A percentile compares a stretch with the other conserved stretches of the same genome.
These are phyloP conservation scores for Imbricaverruca yamaguchii DNA, from an alignment of 2,888 invertebrate genomes.

Conservation along the genomic window DNA sequence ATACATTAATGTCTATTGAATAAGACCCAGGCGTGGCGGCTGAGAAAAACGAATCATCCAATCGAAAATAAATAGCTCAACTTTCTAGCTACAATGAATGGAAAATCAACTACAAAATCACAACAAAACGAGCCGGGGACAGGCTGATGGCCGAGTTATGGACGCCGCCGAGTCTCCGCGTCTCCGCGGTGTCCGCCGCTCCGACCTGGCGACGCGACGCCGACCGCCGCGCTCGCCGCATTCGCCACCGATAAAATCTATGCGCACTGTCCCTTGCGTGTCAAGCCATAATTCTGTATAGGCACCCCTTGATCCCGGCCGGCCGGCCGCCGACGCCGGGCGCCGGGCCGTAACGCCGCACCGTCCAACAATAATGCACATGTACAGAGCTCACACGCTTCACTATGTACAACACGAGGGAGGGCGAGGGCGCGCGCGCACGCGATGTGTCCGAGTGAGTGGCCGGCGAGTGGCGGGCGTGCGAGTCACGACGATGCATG, in stretches of 20 bases:
- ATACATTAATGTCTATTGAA: constrained; percentile 17
- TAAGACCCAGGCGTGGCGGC: constrained; percentile 15
- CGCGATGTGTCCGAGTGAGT: too few relatives aligned
- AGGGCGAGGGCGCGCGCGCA: neutral
- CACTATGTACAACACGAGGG: neutral
- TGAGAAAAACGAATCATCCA: constrained; percentile 9
- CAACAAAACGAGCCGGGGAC: constrained; percentile 4
- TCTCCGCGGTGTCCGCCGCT: too few relatives aligned
- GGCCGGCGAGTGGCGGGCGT: neutral
- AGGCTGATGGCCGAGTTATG: too few relatives aligned
- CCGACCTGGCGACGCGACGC: neutral
- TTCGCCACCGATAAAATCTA: neutral
- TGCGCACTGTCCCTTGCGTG: neutral
- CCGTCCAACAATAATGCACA: neutral
- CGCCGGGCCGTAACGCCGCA: neutral
- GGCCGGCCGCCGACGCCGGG: neutral
- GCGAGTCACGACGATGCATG: constrained; percentile 3
- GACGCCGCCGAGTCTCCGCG: too few relatives aligned
- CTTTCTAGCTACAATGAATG: neutral
- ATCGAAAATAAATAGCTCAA: constrained; percentile 18
- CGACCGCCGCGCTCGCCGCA: neutral
- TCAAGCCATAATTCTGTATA: constrained; percentile 12
- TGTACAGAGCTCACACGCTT: neutral
- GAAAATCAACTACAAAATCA: constrained; percentile 21
- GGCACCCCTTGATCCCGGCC: constrained; percentile 14